Conservation (phyloP, 2,888 invertebrate species). For the Graphium colonna region DNA sequence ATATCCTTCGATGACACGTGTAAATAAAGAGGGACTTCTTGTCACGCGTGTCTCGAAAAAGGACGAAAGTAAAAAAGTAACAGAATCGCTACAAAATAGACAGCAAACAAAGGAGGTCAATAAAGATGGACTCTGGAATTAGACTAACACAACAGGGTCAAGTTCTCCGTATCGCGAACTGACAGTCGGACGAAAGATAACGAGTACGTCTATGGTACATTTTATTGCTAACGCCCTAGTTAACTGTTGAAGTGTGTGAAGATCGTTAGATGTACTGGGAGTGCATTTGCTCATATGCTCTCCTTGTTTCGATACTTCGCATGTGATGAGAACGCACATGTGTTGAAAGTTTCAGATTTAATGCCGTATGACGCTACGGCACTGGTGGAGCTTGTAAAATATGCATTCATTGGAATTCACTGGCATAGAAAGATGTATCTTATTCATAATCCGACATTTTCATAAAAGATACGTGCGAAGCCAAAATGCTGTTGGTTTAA, state of each 20-base stretch:
- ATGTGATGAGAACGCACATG: neutral
- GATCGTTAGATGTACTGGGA: neutral
- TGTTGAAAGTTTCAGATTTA: neutral
- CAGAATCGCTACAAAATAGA: neutral
- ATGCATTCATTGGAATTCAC: no score
- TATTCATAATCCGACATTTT: no score
- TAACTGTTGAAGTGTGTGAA: conserved; percentile 4
- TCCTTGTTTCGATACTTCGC: neutral
- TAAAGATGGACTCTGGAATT: conserved; percentile 7
- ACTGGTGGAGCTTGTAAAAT: no score
- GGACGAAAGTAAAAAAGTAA: no score
- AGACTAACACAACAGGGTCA: conserved; percentile 14
- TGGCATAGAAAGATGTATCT: no score
- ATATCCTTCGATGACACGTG: neutral
- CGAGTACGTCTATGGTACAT: neutral
- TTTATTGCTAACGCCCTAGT: conserved; percentile 1
- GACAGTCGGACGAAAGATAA: conserved; percentile 8
- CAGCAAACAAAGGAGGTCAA: neutral
- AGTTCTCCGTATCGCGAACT: conserved; percentile 13
- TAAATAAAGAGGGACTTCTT: no score
- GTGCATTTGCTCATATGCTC: no score
- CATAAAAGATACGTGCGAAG: no score
- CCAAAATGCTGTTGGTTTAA: no score
- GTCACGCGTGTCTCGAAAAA: no score
- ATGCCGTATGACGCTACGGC: no score